phyloP scores from a whole-genome alignment of 2,113 vertebrate species.

The Indicator maculatus region DNA sequence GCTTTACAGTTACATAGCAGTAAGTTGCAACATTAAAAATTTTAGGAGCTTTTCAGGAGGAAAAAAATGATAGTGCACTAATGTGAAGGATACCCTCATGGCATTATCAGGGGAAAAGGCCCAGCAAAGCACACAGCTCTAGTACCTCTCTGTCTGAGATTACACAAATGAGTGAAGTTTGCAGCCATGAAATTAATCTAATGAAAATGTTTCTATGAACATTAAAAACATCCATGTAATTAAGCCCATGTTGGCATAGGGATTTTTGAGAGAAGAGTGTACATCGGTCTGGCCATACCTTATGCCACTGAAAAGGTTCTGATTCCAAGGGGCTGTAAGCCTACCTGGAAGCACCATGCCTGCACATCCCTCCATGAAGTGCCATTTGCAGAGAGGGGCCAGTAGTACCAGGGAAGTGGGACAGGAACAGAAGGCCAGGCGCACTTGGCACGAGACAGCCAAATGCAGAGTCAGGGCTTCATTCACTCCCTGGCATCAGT shows the following conservation, averaged over 20 bases:
- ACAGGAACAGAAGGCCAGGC: fast-evolving
- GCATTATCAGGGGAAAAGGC: neutral
- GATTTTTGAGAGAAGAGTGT: neutral
- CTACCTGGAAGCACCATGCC: neutral
- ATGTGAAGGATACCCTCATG: neutral
- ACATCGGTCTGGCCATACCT: neutral
- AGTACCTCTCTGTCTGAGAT: neutral
- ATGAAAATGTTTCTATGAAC: neutral
- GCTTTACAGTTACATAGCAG: neutral
- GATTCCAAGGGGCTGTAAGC: neutral
- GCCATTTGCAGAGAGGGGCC: neutral
- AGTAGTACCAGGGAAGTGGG: fast-evolving
- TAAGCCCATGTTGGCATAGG: neutral
- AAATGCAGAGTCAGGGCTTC: neutral
- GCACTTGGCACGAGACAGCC: neutral
- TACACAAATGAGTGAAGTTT: neutral
- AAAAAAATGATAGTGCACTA: neutral
- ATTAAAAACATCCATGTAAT: neutral
- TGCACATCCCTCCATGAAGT: fast-evolving
- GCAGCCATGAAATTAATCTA: neutral
- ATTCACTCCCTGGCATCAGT: fast-evolving
- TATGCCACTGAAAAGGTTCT: neutral
- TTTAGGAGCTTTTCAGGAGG: neutral
- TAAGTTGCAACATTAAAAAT: neutral
- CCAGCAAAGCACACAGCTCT: neutral